phyloP scores from a whole-genome alignment of 2,888 invertebrate species.

The Tethea ocularis region DNA sequence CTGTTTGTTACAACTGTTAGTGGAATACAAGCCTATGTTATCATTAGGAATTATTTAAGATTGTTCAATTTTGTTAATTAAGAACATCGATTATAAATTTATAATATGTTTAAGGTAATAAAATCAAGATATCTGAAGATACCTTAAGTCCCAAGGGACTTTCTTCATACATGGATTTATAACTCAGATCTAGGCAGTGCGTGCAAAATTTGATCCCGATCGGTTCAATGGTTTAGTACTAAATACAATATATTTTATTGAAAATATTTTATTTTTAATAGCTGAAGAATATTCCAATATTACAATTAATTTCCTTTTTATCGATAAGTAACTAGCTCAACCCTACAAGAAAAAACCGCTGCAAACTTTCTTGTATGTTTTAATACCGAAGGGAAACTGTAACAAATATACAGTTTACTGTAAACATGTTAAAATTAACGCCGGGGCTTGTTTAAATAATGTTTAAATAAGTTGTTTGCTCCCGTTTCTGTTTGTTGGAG shows the following conservation, averaged over 20 bases:
- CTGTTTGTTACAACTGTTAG: not conserved
- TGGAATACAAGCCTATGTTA: not conserved
- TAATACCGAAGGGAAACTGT: slow-evolving; percentile 33
- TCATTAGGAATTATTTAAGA: not conserved
- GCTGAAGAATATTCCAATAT: too few species aligned
- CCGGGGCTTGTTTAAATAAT: slow-evolving; percentile 49
- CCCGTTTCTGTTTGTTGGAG: slow-evolving; percentile 33
- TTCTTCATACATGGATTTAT: too few species aligned
- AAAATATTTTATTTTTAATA: too few species aligned
- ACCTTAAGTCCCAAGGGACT: too few species aligned
- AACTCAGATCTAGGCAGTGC: too few species aligned
- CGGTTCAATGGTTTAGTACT: too few species aligned
- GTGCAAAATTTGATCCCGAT: too few species aligned
- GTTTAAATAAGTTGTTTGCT: slow-evolving; percentile 50
- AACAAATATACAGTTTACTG: slow-evolving; percentile 31
- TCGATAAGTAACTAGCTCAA: not conserved
- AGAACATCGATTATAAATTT: too few species aligned
- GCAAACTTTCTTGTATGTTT: slow-evolving; percentile 19
- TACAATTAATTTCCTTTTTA: too few species aligned
- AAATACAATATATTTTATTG: too few species aligned
- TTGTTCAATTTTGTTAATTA: not conserved
- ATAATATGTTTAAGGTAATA: too few species aligned
- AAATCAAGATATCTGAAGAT: too few species aligned
- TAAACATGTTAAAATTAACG: slow-evolving; percentile 50
- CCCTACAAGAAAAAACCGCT: not conserved